Percentiles rank a stretch among this genome's conserved stretches.
These are phyloP conservation scores for Ectemnius cavifrons DNA, from an alignment of 2,888 invertebrate species.

Conservation along the genomic window DNA sequence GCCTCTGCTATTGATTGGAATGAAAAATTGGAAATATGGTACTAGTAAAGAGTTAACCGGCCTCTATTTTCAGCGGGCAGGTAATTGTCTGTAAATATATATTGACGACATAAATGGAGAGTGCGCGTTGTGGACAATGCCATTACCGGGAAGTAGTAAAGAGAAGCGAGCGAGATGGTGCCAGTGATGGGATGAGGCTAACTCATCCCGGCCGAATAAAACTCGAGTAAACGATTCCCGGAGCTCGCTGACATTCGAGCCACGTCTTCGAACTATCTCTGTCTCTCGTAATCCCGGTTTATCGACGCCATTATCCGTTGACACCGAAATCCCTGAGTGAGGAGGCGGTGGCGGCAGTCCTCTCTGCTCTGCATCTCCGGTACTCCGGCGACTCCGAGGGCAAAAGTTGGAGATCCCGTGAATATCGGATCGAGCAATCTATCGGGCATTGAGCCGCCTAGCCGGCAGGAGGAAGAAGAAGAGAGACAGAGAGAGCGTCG, in stretches of 20 bases:
- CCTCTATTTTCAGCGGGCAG: not conserved
- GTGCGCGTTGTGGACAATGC: not conserved
- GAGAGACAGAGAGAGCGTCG: not conserved
- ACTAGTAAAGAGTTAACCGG: not conserved
- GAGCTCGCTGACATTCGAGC: constrained; percentile 4
- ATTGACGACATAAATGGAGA: not conserved
- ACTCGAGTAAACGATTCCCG: not conserved
- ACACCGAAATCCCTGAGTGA: constrained; percentile 16
- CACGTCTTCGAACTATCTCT: constrained; percentile 19
- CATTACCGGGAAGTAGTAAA: not conserved
- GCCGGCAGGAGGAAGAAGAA: not conserved
- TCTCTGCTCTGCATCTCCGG: no score
- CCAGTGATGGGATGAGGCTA: not conserved
- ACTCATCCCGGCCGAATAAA: constrained; percentile 6
- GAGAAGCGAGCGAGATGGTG: not conserved
- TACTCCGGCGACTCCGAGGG: no score
- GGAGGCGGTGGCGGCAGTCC: not conserved
- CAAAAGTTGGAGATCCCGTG: not conserved
- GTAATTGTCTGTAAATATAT: not conserved
- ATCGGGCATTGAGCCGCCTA: not conserved
- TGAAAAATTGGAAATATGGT: no score
- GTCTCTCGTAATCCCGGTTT: constrained; percentile 39
- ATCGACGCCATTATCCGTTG: constrained; percentile 36
- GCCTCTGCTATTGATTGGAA: no score
- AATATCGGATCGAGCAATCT: not conserved